Percentiles rank a stretch among this genome's conserved stretches.
phyloP scores from a whole-genome alignment of 2,797 vertebrate genomes.

The Rhincodon typus region DNA sequence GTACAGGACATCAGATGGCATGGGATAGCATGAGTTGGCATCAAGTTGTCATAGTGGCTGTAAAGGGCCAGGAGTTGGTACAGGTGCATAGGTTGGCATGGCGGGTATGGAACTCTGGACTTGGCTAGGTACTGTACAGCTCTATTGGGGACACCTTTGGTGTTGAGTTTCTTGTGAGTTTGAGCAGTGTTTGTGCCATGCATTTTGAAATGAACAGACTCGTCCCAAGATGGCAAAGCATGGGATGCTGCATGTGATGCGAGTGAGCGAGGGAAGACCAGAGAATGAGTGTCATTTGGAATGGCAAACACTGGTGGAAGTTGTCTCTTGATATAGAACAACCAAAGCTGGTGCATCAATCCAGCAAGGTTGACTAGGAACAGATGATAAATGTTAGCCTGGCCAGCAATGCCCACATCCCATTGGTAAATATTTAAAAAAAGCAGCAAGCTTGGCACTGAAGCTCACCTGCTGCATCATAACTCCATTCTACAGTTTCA shows the following conservation, averaged over 20 bases:
- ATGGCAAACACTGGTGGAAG: neutral
- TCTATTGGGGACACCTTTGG: neutral
- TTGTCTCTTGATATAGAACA: neutral
- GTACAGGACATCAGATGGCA: too few relatives aligned
- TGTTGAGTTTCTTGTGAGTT: neutral
- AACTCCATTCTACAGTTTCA: neutral
- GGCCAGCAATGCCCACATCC: too few relatives aligned
- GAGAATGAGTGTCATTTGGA: neutral
- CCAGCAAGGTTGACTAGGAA: neutral
- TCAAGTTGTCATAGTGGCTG: too few relatives aligned
- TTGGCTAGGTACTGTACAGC: neutral
- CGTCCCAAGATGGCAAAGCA: neutral
- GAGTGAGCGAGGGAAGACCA: neutral
- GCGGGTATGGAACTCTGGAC: neutral
- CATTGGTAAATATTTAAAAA: too few relatives aligned
- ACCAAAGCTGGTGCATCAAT: neutral
- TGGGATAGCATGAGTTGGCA: too few relatives aligned
- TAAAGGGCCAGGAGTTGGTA: too few relatives aligned
- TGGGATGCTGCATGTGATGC: neutral
- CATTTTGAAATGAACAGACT: neutral
- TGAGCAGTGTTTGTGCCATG: neutral
- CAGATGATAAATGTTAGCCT: too few relatives aligned
- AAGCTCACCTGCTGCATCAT: neutral
- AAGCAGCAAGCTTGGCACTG: neutral
- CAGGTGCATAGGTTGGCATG: too few relatives aligned